Conservation (phyloP, 2,888 invertebrate genomes). For the Gonocerus acuteangulatus region DNA sequence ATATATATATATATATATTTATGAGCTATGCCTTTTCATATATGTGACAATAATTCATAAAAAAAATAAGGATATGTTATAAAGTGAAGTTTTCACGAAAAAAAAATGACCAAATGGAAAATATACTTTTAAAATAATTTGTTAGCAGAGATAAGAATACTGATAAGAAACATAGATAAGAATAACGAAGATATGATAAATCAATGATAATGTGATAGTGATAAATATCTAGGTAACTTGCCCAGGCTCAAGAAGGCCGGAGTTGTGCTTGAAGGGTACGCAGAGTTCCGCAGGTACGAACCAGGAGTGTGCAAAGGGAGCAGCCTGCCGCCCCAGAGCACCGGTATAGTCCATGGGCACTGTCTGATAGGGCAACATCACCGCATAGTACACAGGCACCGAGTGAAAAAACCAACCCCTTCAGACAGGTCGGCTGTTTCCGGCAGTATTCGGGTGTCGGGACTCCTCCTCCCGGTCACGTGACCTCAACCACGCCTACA, state of each 20-base stretch:
- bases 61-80: too few species aligned
- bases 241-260: constrained; percentile 86
- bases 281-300: constrained; percentile 89
- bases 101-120: too few species aligned
- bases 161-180: too few species aligned
- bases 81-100: too few species aligned
- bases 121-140: too few species aligned
- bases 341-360: constrained; percentile 34
- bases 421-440: not conserved
- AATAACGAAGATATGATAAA: too few species aligned
- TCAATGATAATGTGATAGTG: too few species aligned
- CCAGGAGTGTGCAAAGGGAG: constrained; percentile 91
- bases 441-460: constrained; percentile 5
- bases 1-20: too few species aligned
- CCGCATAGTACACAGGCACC: constrained; percentile 16
- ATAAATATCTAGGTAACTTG: constrained; percentile 49
- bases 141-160: too few species aligned
- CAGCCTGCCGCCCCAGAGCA: constrained; percentile 43
- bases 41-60: too few species aligned
- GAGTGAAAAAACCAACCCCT: constrained; percentile 24
- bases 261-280: constrained; percentile 75
- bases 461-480: constrained; percentile 17
- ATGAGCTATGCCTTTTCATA: too few species aligned
- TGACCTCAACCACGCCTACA: constrained; percentile 26
- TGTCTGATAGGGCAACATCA: constrained; percentile 79